Percentiles rank a stretch among this genome's conserved stretches.
phyloP scores from a whole-genome alignment of 2,888 invertebrate species.

The Ochropleura plecta region DNA sequence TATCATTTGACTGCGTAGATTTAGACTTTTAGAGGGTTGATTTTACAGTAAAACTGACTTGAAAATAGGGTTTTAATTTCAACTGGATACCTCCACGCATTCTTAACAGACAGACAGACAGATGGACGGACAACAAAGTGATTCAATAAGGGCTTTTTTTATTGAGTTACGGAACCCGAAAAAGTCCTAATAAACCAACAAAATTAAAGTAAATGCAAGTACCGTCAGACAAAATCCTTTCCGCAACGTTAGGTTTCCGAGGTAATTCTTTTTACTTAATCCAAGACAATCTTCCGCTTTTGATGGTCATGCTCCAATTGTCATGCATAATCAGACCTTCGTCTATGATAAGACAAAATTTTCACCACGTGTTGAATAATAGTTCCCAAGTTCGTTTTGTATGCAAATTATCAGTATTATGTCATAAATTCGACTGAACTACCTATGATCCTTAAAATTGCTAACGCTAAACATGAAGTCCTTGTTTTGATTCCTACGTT shows the following conservation, averaged over 20 bases:
- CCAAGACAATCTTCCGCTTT: slow-evolving; percentile 28
- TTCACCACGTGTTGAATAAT: slow-evolving; percentile 3
- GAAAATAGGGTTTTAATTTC: no score
- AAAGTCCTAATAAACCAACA: neutral
- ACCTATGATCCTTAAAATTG: neutral
- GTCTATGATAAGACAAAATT: slow-evolving; percentile 10
- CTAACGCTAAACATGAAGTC: neutral
- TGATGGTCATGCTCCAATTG: slow-evolving; percentile 39
- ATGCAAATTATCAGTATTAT: slow-evolving; percentile 21
- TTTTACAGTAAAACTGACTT: no score
- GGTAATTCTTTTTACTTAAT: slow-evolving; percentile 19
- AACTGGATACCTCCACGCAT: no score
- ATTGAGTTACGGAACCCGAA: neutral
- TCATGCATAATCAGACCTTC: slow-evolving; percentile 10
- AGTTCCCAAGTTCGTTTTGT: neutral
- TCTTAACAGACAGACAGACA: no score
- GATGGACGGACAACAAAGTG: no score
- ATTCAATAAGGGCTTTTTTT: no score
- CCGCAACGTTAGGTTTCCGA: slow-evolving; percentile 35
- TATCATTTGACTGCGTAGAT: no score
- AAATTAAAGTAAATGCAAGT: neutral
- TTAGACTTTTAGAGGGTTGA: no score
- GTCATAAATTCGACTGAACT: neutral
- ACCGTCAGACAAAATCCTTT: slow-evolving; percentile 14
- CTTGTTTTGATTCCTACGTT: no score